Evolutionary conservation across 2,888 invertebrate species (phyloP).

Genomic region (Hololepta plana): DNA sequence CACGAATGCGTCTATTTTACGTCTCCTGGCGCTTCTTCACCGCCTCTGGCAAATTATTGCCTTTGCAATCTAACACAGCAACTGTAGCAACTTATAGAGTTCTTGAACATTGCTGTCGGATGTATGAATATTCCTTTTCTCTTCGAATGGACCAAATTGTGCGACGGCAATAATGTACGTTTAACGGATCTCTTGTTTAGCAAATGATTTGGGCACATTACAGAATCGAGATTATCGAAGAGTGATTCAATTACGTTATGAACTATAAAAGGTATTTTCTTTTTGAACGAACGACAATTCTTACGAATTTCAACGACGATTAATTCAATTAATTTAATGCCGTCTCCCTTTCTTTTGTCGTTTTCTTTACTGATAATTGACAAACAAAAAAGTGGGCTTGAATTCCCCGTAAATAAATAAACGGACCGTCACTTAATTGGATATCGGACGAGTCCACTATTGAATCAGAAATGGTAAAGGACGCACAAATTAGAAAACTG

Average conservation of each 20-base stretch:
- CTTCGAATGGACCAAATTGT: constrained; percentile 53
- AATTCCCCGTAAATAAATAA: too few relatives aligned
- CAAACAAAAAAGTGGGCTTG: constrained; percentile 11
- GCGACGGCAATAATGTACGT: constrained; percentile 38
- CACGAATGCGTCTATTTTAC: too few relatives aligned
- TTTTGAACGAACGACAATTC: too few relatives aligned
- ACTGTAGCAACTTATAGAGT: too few relatives aligned
- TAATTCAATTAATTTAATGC: constrained; percentile 5
- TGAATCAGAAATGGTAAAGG: constrained; percentile 10
- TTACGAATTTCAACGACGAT: constrained; percentile 9
- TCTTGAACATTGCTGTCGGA: constrained; percentile 75
- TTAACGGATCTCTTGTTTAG: constrained; percentile 27
- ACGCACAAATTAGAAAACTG: constrained; percentile 10
- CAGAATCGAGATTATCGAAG: constrained; percentile 32
- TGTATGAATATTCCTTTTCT: constrained; percentile 82
- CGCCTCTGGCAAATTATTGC: too few relatives aligned
- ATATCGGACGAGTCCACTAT: constrained; percentile 26
- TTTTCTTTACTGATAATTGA: constrained; percentile 14
- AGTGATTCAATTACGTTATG: too few relatives aligned
- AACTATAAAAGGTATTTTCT: too few relatives aligned
- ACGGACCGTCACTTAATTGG: constrained; percentile 8
- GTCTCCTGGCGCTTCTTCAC: too few relatives aligned
- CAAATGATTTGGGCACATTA: constrained; percentile 48
- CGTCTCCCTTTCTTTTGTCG: constrained; percentile 4
- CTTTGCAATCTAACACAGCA: too few relatives aligned